These are phyloP conservation scores for Acipenser oxyrinchus DNA, from an alignment of 2,797 vertebrate genomes.

Conservation along the genomic window DNA sequence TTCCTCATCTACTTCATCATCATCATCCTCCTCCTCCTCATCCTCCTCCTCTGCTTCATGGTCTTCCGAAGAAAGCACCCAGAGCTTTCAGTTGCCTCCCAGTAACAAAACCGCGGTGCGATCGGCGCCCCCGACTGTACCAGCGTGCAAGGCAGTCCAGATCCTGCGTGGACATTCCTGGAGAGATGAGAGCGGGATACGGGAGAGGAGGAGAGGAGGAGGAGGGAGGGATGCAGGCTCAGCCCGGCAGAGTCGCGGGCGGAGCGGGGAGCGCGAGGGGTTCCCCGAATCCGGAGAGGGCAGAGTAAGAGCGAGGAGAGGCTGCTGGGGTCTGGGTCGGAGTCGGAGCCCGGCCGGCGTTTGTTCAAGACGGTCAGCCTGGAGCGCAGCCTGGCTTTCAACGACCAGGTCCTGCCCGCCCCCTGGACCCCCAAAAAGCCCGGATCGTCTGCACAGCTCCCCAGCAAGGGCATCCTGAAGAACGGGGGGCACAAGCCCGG, in stretches of 20 bases:
- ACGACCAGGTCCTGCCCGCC: constrained; percentile 41
- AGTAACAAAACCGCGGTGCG: no score
- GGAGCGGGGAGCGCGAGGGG: not conserved
- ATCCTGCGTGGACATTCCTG: not conserved
- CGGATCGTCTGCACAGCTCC: constrained; percentile 18
- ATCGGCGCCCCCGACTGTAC: no score
- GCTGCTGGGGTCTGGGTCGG: not conserved
- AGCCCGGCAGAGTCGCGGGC: no score
- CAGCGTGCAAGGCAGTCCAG: no score
- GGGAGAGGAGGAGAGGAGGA: constrained; percentile 26
- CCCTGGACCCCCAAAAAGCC: constrained; percentile 25
- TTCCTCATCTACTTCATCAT: constrained; percentile 32
- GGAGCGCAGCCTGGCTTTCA: constrained; percentile 50
- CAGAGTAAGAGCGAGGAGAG: constrained; percentile 7
- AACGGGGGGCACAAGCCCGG: constrained; percentile 21
- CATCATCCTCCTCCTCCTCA: constrained; percentile 11
- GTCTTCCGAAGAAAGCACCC: constrained; percentile 38
- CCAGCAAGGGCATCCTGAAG: constrained; percentile 28
- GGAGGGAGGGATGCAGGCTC: no score
- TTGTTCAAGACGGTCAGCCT: constrained; percentile 45
- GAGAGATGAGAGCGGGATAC: not conserved
- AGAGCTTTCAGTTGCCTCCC: not conserved
- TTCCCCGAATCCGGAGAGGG: constrained; percentile 1
- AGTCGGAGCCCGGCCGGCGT: constrained; percentile 29
- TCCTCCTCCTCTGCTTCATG: constrained; percentile 41